phyloP scores from a whole-genome alignment of 2,113 vertebrate species.

The Cathartes aura region DNA sequence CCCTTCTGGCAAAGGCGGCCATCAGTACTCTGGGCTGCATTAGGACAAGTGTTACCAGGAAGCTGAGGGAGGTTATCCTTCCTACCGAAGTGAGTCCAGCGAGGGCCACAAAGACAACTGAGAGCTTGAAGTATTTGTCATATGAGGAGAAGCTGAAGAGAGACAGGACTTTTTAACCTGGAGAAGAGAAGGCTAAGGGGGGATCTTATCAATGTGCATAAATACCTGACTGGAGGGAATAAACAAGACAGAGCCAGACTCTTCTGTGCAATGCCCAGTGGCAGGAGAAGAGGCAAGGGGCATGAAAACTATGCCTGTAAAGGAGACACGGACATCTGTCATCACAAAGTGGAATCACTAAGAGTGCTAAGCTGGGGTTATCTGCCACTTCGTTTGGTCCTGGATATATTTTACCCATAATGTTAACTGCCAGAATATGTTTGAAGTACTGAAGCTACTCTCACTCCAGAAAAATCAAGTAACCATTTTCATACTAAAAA shows the following conservation, averaged over 20 bases:
- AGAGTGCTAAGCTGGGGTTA: not conserved
- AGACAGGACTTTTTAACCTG: accelerated
- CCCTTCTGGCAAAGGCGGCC: not conserved
- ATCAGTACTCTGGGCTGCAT: not conserved
- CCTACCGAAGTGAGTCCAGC: not conserved
- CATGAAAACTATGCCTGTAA: not conserved
- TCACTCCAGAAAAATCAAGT: not conserved
- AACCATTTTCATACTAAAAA: not conserved
- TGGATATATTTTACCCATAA: not conserved
- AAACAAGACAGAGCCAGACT: not conserved
- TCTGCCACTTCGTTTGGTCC: not conserved
- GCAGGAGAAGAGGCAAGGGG: not conserved
- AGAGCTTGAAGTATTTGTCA: not conserved
- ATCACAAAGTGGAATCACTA: not conserved
- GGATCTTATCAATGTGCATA: not conserved
- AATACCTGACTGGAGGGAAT: not conserved
- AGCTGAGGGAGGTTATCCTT: not conserved
- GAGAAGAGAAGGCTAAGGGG: not conserved
- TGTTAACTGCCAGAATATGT: not conserved
- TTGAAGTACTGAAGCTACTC: not conserved
- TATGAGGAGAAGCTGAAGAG: not conserved
- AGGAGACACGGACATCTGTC: not conserved
- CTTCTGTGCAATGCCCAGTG: not conserved
- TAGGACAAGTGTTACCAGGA: not conserved
- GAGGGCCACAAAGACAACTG: accelerated